Evolutionary conservation across 2,888 invertebrate genomes (phyloP).

Genomic region (Lepidonotus clava): DNA sequence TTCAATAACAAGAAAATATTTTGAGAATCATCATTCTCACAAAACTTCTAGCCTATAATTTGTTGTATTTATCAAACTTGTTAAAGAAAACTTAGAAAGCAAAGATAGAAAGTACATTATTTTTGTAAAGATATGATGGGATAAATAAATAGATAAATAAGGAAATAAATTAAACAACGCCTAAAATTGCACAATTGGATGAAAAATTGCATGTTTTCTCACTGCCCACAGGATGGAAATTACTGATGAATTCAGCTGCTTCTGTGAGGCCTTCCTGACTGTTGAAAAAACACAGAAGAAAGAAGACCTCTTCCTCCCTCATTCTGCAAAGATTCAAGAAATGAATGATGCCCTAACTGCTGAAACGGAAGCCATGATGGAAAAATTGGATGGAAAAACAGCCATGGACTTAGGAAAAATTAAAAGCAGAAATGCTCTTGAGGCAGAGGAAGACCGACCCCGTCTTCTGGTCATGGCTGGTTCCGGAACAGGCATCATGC

Average conservation of each 20-base stretch:
- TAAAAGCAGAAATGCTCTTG: not conserved
- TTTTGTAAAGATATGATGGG: no score
- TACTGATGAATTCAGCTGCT: not conserved
- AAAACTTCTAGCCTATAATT: no score
- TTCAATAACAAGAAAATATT: no score
- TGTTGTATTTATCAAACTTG: no score
- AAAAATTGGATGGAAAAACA: not conserved
- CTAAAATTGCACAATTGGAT: not conserved
- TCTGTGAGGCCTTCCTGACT: not conserved
- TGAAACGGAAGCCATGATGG: no score
- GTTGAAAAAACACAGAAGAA: not conserved
- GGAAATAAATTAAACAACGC: no score
- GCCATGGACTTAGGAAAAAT: not conserved
- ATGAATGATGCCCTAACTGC: not conserved
- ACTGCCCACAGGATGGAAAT: not conserved
- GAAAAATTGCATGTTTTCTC: not conserved
- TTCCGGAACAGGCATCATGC: constrained; percentile 3
- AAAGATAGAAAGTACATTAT: no score
- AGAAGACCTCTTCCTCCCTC: not conserved
- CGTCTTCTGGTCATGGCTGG: not conserved
- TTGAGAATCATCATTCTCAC: no score
- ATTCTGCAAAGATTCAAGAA: not conserved
- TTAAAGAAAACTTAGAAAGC: no score
- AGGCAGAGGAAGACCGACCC: not conserved
- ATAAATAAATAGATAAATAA: no score